Evolutionary conservation across 64 coral and sea anemone species (phyloP), one percentile per base, ranked within the genome.

Genomic region (Cladopsammia gracilis): DNA sequence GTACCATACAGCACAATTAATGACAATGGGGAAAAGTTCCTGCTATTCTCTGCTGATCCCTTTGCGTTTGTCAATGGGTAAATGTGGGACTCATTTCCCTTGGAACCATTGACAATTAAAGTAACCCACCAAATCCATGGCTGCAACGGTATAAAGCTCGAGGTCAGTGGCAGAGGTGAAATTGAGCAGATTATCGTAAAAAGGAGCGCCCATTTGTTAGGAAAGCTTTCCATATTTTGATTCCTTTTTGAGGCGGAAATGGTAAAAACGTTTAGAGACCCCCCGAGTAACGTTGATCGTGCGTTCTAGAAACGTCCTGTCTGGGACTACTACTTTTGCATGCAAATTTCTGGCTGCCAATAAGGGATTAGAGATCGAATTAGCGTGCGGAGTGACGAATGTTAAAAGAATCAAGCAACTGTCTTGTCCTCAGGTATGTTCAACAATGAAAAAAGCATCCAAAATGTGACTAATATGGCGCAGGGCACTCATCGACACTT

Each of bases 51-150:
- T 51, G 22, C 46, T 78, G 10, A 51, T 78, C 6, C 46, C 75
- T n/a, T 2, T 25, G 7, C 46, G 10, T 50, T 51, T 78, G 3
- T 49, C 19, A n/a, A 72, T 72, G 18, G 18, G 46, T 1, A 77
- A 7, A 1, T 77, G 75, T 10, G 75, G 75, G 4, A 3, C 18
- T 26, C 74, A 77, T 7, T 23, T 14, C 20, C 52, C 74, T 48
- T 77, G 48, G 77, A 79, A 79, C 77, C 77, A 79, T 54, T 61
- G 5, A 48, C 77, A 48, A 56, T 54, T 57, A 16, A 79, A 79
- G 13, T 79, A 79, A 2, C 77, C 77, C 50, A 34, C 48, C 50
- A 18, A 79, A 79, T 0, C 77, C 77, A 48, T 23, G 4, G 46
- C 18, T 47, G 75, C 43, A 56, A 50, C 43, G 8, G 75, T 51